These are phyloP conservation scores for Cecropterus lyciades DNA, from an alignment of 1,140 invertebrate genomes.

Conservation along the genomic window DNA sequence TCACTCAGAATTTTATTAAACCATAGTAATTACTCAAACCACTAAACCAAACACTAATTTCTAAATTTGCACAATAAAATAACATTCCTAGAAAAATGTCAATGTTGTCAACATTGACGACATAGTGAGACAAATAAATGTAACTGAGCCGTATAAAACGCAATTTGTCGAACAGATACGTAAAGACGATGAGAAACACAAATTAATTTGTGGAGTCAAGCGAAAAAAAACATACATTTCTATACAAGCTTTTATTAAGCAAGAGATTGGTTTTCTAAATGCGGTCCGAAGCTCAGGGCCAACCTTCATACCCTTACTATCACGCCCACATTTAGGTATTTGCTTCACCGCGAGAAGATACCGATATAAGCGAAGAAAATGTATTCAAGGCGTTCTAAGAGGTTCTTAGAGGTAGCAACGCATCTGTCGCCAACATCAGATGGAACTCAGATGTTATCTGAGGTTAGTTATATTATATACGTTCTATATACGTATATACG, in stretches of 20 bases:
- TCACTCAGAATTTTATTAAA: too few relatives aligned
- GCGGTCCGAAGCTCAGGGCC: not conserved
- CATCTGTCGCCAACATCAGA: too few relatives aligned
- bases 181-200: not conserved
- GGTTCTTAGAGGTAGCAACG: too few relatives aligned
- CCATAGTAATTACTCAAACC: too few relatives aligned
- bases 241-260: conserved; percentile 8
- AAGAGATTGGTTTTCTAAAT: conserved; percentile 16
- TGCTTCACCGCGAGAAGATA: not conserved
- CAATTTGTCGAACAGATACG: not conserved
- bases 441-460: too few relatives aligned
- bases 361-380: not conserved
- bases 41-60: too few relatives aligned
- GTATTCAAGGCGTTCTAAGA: too few relatives aligned
- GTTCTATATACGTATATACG: too few relatives aligned
- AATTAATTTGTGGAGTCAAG: conserved; percentile 11
- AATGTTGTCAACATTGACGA: too few relatives aligned
- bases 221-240: conserved; percentile 8
- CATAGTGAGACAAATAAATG: not conserved
- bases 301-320: not conserved
- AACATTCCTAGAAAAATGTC: too few relatives aligned
- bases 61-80: too few relatives aligned
- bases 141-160: not conserved
- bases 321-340: not conserved
- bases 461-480: too few relatives aligned